Conservation (phyloP, 2,113 vertebrate genomes). For the Gadus macrocephalus region DNA sequence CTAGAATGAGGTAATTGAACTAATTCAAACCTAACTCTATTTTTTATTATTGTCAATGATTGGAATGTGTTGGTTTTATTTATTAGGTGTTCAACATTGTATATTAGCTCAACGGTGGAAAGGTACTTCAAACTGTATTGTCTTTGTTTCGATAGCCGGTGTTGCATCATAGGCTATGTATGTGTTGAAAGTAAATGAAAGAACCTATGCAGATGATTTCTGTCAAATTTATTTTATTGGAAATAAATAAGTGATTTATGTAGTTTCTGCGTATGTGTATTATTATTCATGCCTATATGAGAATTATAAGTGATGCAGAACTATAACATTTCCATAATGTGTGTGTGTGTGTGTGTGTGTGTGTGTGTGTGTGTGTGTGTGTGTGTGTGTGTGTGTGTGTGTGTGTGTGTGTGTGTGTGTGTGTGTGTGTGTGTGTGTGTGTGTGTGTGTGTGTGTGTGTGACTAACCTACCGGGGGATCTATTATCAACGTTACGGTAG, state of each 20-base stretch:
- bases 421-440: too few species aligned
- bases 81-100: slow-evolving; percentile 44
- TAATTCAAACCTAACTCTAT: slow-evolving; percentile 6
- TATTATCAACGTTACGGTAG: too few species aligned
- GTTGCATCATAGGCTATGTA: slow-evolving; percentile 34
- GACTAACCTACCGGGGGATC: too few species aligned
- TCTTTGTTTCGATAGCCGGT: slow-evolving; percentile 19
- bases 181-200: slow-evolving; percentile 28
- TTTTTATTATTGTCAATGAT: slow-evolving; percentile 43
- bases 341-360: too few species aligned
- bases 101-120: slow-evolving; percentile 15
- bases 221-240: slow-evolving; percentile 17
- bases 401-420: too few species aligned
- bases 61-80: slow-evolving; percentile 49
- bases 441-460: too few species aligned
- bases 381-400: too few species aligned
- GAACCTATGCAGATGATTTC: background rate
- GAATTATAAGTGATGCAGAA: too few species aligned
- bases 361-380: too few species aligned
- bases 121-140: slow-evolving; percentile 43
- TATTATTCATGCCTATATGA: too few species aligned
- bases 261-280: background rate
- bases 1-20: slow-evolving; percentile 15
- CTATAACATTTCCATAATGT: too few species aligned
- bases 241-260: slow-evolving; percentile 24